These are phyloP conservation scores for Ephestia elutella DNA, from an alignment of 1,140 invertebrate genomes.

Conservation along the genomic window DNA sequence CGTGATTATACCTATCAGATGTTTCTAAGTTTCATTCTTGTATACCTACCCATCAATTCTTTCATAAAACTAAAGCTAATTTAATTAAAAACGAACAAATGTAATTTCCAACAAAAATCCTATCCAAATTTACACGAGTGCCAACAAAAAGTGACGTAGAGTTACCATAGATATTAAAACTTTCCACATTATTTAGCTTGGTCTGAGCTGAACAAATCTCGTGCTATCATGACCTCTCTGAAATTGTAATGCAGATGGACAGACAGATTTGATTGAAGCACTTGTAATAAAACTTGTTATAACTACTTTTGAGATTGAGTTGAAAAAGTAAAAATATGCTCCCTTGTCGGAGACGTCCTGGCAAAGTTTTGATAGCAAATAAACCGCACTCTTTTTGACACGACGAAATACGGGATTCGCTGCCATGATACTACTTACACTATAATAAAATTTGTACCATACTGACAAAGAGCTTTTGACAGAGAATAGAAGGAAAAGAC, in stretches of 20 bases:
- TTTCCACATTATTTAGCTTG: not conserved
- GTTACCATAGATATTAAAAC: not conserved
- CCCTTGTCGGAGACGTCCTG: not conserved
- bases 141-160: not conserved
- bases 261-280: constrained; percentile 1
- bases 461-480: too few species aligned
- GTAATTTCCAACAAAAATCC: too few species aligned
- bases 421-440: too few species aligned
- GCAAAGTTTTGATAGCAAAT: not conserved
- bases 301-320: constrained; percentile 5
- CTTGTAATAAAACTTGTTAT: constrained; percentile 5
- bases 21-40: too few species aligned
- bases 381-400: not conserved
- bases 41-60: too few species aligned
- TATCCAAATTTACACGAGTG: not conserved
- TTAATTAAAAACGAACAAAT: not conserved
- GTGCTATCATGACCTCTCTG: not conserved
- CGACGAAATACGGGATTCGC: not conserved
- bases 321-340: not conserved
- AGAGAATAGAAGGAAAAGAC: too few species aligned
- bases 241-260: not conserved
- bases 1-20: too few species aligned
- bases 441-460: too few species aligned
- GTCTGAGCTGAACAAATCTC: not conserved
- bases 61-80: not conserved